Evolutionary conservation across 2,797 vertebrate genomes (phyloP).

Genomic region (Typhlichthys subterraneus): DNA sequence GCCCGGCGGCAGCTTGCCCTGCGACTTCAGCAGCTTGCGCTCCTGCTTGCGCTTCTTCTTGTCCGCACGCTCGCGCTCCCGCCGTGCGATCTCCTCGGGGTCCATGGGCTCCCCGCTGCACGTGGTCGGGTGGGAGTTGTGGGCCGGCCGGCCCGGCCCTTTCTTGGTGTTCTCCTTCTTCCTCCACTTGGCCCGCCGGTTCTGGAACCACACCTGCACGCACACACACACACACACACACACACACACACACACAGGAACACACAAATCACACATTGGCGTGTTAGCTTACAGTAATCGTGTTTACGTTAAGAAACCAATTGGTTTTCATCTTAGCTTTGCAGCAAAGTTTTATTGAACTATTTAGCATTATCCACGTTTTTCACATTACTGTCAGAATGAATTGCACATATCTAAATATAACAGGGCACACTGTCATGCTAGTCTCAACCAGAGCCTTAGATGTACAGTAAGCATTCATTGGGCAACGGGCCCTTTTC

Average conservation of each 20-base stretch:
- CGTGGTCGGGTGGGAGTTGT: slow-evolving; percentile 97
- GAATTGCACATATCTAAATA: too few relatives aligned
- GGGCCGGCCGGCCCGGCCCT: slow-evolving; percentile 92
- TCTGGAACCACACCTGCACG: slow-evolving; percentile 95
- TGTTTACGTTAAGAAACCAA: too few relatives aligned
- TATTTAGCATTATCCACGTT: too few relatives aligned
- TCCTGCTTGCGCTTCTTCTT: slow-evolving; percentile 96
- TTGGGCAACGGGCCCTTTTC: too few relatives aligned
- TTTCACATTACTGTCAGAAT: too few relatives aligned
- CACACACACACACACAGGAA: neutral
- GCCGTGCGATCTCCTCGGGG: slow-evolving; percentile 93
- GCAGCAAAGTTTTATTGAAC: too few relatives aligned
- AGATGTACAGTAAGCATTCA: too few relatives aligned
- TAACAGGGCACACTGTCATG: too few relatives aligned
- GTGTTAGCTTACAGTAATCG: too few relatives aligned
- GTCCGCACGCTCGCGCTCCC: slow-evolving; percentile 91
- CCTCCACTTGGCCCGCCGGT: slow-evolving; percentile 96
- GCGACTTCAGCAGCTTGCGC: slow-evolving; percentile 89
- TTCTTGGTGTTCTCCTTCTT: slow-evolving; percentile 99
- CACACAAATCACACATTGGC: neutral
- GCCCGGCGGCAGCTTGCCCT: slow-evolving; percentile 83
- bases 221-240: too few relatives aligned
- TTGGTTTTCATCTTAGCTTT: too few relatives aligned
- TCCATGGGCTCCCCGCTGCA: slow-evolving; percentile 99
- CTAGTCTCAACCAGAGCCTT: too few relatives aligned